Conservation (phyloP, 2,797 vertebrate genomes). For the Diplodus puntazzo region DNA sequence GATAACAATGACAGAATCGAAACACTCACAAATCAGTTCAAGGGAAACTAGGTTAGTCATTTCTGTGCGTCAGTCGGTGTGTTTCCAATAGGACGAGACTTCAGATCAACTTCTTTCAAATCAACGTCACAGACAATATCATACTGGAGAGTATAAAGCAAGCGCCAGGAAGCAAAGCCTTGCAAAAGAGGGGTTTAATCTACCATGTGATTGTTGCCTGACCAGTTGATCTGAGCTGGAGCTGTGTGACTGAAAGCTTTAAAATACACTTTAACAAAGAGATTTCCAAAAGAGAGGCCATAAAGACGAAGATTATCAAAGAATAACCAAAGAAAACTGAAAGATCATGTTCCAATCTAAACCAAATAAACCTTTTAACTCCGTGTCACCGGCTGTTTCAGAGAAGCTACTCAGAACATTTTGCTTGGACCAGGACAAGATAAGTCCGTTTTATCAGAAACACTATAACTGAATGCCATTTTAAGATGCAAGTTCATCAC, state of each 20-base stretch:
- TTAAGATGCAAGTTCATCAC: neutral
- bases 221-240: neutral
- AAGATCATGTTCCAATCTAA: neutral
- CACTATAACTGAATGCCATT: neutral
- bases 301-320: neutral
- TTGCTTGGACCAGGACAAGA: neutral
- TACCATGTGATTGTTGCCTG: neutral
- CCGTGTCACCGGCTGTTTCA: neutral
- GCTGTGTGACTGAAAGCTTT: neutral
- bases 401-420: neutral
- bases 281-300: neutral
- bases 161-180: neutral
- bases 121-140: neutral
- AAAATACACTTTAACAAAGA: neutral
- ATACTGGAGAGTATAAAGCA: neutral
- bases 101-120: slow-evolving; percentile 13
- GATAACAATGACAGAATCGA: neutral
- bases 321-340: neutral
- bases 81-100: slow-evolving; percentile 1
- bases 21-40: neutral
- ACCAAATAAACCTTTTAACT: neutral
- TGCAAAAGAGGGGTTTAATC: neutral
- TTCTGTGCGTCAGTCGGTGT: neutral
- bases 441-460: neutral
- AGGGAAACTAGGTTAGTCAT: slow-evolving; percentile 8